Evolutionary conservation across 2,797 vertebrate genomes (phyloP), one percentile per base, ranked within the genome.

Genomic region (Falco cherrug): DNA sequence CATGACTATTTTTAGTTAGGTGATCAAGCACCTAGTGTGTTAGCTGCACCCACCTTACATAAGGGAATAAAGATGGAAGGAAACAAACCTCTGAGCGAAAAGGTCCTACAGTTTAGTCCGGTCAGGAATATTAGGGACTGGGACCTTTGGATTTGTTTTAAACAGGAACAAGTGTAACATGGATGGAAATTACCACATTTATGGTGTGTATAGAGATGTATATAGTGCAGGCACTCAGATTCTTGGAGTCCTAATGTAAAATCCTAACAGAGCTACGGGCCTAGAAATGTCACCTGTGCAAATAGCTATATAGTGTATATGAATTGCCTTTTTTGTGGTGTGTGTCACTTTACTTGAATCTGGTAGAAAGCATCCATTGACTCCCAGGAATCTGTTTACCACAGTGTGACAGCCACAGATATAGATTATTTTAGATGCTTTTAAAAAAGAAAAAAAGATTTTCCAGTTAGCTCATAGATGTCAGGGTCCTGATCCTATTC

Each of bases 401-500:
- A 65, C 83, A 65, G 63, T 1, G 0, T 92, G 90, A 69, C 87
- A 82, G 86, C 68, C 75, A 68, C 26, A 12, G 92, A 45, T 76
- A 86, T 14, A 94, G 85, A 75, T 91, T 29, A 91, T 90, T 95
- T 90, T 53, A 81, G 76, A 53, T 95, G 87, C 91, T 86, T 91
- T 95, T 88, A 86, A 83, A 81, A 64, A 90, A 75, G 54, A 33
- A 54, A 78, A 85, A 85, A 71, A 81, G 45, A 69, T 91, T 94
- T 97, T 90, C 83, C 69, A 81, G 65, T 91, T 86, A 91, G 50
- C 61, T 89, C 0, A 0, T 19, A 71, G 92, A 20, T 79, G 56
- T 87, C 63, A 84, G 80, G 79, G 67, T 78, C 1, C 5, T 28
- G 70, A 89, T 92, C 68, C 43, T 60, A 47, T 48, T 91, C 50